Conservation (phyloP, 2,888 invertebrate species). For the Erebia palarica region DNA sequence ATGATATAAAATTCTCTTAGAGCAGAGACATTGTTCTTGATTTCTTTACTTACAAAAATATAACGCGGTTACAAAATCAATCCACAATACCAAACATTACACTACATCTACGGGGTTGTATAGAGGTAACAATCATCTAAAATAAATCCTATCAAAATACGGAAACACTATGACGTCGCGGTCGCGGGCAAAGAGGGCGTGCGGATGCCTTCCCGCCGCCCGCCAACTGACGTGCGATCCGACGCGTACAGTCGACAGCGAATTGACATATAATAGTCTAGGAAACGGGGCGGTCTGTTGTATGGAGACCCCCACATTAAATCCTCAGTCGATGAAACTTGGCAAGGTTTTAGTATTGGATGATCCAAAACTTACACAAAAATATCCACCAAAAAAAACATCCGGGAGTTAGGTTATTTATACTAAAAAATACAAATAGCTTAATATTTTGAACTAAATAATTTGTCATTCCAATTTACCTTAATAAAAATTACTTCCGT, state of each 20-base stretch:
- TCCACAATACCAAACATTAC: constrained; percentile 29
- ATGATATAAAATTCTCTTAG: not conserved
- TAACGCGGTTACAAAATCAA: constrained; percentile 29
- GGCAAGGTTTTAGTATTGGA: no score
- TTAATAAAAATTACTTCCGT: no score
- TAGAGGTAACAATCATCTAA: constrained; percentile 51
- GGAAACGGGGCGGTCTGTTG: no score
- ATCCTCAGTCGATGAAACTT: no score
- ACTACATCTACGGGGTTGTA: constrained; percentile 44
- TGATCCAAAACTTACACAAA: no score
- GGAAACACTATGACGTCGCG: constrained; percentile 31
- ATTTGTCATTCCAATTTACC: no score
- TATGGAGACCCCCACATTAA: no score
- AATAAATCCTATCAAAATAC: constrained; percentile 52
- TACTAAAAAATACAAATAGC: no score
- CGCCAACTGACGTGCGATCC: constrained; percentile 43
- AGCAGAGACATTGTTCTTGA: not conserved
- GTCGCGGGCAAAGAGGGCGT: constrained; percentile 27
- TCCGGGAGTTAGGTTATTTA: no score
- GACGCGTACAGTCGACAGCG: constrained; percentile 15
- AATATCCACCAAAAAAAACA: no score
- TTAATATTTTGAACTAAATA: no score
- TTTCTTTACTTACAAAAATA: constrained; percentile 20
- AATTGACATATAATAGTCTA: constrained; percentile 2
- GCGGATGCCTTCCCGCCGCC: constrained; percentile 33